Evolutionary conservation across 2,888 invertebrate species (phyloP).

Genomic region (Plusia festucae): DNA sequence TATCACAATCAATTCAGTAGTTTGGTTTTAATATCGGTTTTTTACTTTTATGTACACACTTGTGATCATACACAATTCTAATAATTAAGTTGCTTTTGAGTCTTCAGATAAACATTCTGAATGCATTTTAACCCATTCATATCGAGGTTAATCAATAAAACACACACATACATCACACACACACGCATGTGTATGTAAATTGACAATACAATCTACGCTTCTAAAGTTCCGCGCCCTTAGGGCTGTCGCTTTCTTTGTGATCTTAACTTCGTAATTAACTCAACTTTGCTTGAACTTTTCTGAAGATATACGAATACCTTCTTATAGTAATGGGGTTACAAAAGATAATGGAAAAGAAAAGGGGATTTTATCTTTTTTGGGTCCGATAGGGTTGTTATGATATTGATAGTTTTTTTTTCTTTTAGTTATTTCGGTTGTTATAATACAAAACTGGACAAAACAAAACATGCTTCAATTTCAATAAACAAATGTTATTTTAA

Average conservation of each 20-base stretch:
- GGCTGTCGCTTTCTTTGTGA: slow-evolving; percentile 30
- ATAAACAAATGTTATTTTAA: too few relatives aligned
- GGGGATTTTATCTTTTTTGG: background rate
- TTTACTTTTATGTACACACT: background rate
- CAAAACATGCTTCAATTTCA: too few relatives aligned
- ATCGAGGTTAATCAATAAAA: slow-evolving; percentile 23
- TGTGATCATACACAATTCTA: background rate
- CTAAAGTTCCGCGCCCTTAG: slow-evolving; percentile 30
- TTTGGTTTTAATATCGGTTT: too few relatives aligned
- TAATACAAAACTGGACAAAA: too few relatives aligned
- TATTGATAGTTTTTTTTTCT: background rate
- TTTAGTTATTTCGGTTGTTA: too few relatives aligned
- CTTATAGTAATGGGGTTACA: background rate
- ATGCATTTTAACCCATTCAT: slow-evolving; percentile 12
- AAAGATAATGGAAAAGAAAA: background rate
- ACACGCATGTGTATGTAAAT: slow-evolving; percentile 12
- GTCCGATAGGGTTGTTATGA: background rate
- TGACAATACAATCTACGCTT: slow-evolving; percentile 37
- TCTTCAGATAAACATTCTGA: slow-evolving; percentile 5
- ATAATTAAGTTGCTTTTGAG: background rate
- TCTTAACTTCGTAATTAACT: slow-evolving; percentile 37
- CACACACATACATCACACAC: background rate
- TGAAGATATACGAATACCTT: slow-evolving; percentile 28
- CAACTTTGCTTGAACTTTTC: slow-evolving; percentile 24
- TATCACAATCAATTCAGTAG: too few relatives aligned